Conservation (phyloP, 2,888 invertebrate genomes). For the Nebria salina region DNA sequence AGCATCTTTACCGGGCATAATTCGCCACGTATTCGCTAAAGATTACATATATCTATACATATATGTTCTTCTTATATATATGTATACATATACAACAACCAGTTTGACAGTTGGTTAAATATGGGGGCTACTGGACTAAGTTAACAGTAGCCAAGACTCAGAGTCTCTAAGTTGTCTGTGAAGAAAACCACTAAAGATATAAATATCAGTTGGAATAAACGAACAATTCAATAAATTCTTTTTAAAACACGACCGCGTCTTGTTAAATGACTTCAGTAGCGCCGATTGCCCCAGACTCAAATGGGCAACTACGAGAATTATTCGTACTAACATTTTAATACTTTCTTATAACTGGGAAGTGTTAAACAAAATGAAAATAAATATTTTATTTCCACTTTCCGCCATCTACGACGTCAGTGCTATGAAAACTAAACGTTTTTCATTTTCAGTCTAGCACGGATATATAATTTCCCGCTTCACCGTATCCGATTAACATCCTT, state of each 20-base stretch:
- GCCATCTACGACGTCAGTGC: neutral
- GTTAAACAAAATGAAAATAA: too few species aligned
- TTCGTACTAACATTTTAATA: neutral
- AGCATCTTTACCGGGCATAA: neutral
- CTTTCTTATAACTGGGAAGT: too few species aligned
- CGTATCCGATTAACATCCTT: neutral
- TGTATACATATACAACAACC: neutral
- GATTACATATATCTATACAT: neutral
- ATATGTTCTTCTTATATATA: neutral
- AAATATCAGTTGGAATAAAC: neutral
- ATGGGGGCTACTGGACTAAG: neutral
- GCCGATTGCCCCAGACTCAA: neutral
- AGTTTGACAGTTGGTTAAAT: neutral
- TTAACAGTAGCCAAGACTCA: neutral
- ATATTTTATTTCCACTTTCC: neutral
- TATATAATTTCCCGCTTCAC: neutral
- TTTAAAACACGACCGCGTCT: neutral
- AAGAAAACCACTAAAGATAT: neutral
- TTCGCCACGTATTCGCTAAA: neutral
- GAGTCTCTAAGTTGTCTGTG: neutral
- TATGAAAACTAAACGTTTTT: neutral
- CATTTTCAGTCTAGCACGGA: slow-evolving; percentile 1
- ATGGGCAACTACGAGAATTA: neutral
- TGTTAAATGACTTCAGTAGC: neutral
- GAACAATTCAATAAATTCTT: neutral